Conservation (phyloP, 1,140 invertebrate species). For the Scaptomyza hsui region DNA sequence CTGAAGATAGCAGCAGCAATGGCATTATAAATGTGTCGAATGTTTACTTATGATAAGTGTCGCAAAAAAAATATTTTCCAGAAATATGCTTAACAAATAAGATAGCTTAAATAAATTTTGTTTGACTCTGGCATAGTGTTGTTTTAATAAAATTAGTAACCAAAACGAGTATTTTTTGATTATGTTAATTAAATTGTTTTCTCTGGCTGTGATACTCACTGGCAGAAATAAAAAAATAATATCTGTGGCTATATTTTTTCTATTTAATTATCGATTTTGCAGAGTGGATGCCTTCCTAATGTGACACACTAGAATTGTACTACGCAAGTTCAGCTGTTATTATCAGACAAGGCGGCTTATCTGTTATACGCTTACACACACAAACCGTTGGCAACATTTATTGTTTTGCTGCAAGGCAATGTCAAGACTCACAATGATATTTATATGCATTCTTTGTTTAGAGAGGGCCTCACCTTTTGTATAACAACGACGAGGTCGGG, state of each 20-base stretch:
- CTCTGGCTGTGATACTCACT: no score
- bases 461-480: slow-evolving; percentile 45
- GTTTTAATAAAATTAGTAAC: slow-evolving; percentile 30
- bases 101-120: slow-evolving; percentile 51
- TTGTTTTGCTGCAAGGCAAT: slow-evolving; percentile 29
- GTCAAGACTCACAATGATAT: slow-evolving; percentile 37
- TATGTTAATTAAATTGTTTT: neutral
- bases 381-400: slow-evolving; percentile 12
- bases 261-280: neutral
- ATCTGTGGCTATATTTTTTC: neutral
- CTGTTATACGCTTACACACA: slow-evolving; percentile 8
- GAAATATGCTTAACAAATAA: slow-evolving; percentile 36
- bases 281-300: slow-evolving; percentile 1
- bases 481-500: slow-evolving; percentile 5
- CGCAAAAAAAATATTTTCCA: slow-evolving; percentile 32
- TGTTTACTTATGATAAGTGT: slow-evolving; percentile 55
- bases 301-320: slow-evolving; percentile 27
- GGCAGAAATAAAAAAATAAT: no score
- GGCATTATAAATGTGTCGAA: slow-evolving; percentile 37
- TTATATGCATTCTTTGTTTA: slow-evolving; percentile 20
- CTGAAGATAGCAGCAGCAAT: slow-evolving; percentile 14
- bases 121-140: no score
- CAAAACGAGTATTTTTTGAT: slow-evolving; percentile 16
- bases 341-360: slow-evolving; percentile 46
- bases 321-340: slow-evolving; percentile 42